These are phyloP conservation scores for Epinotia bilunana DNA, from an alignment of 2,888 invertebrate species.

Conservation along the genomic window DNA sequence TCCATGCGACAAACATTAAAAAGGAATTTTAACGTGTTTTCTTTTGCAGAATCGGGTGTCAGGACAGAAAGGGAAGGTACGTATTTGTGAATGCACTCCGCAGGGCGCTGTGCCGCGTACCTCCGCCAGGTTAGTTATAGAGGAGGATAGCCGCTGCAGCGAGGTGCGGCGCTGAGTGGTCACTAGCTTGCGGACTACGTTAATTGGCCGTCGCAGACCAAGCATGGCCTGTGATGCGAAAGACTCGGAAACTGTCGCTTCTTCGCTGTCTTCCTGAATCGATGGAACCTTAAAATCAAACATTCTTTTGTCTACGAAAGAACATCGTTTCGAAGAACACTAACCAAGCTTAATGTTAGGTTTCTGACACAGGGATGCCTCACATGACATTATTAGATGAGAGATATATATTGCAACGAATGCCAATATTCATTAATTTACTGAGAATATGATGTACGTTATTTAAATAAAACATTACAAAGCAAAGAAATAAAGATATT, in stretches of 20 bases:
- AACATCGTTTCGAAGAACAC: conserved; percentile 9
- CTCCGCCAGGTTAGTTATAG: conserved; percentile 82
- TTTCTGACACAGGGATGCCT: conserved; percentile 5
- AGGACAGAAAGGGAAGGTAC: conserved; percentile 1
- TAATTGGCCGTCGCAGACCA: conserved; percentile 76
- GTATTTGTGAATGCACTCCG: conserved; percentile 67
- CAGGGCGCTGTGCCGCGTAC: conserved; percentile 68
- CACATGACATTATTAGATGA: background rate
- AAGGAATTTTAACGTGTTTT: background rate
- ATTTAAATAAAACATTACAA: conserved; percentile 30
- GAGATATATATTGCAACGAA: conserved; percentile 5
- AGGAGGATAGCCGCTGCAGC: conserved; percentile 78
- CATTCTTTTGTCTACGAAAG: conserved; percentile 51
- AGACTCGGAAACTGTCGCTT: conserved; percentile 65
- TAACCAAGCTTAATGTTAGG: conserved; percentile 21
- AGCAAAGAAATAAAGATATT: conserved; percentile 35
- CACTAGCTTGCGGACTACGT: conserved; percentile 82
- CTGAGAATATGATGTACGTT: background rate
- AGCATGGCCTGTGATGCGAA: conserved; percentile 73
- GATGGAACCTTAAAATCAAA: conserved; percentile 77
- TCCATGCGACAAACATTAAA: conserved; percentile 13
- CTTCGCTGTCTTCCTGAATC: conserved; percentile 74
- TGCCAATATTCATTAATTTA: background rate
- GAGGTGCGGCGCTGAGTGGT: conserved; percentile 78
- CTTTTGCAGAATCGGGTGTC: conserved; percentile 7